Base-by-base conservation (phyloP, 2,113 vertebrate species). In the Felis chaus region DNA sequence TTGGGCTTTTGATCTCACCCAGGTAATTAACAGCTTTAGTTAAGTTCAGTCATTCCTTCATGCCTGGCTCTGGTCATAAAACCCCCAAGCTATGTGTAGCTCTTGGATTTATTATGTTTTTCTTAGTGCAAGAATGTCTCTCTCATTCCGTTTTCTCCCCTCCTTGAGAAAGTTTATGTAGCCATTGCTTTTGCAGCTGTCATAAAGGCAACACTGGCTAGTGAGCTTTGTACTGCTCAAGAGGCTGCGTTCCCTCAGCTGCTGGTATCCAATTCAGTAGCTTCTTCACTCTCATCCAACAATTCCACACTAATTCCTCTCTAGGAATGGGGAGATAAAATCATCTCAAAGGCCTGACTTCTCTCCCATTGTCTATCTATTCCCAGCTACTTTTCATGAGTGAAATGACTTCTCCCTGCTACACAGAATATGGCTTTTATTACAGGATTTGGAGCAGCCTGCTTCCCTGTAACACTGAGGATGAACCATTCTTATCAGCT, bases 1-100 rank as follows among this genome's bases (percentile, higher is more conserved):
- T 98, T 98, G 98, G 97, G 98, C 98, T 99, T 99, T 99, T 99
- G 99, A 99, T 99, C 99, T 98, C 98, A 98, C 98, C 98, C 99
- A 99, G 99, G 99, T 99, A 99, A 99, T 99, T 99, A 99, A 99
- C 98, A 97, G 98, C 99, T 99, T 99, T 98, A 98, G 99, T 98
- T 99, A 98, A 98, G 98, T 98, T 99, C 98, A 99, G 98, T 98
- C 98, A 99, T 99, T 99, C 98, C 98, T 98, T 99, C 98, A 98
- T 98, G 98, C 98, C 97, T 98, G 97, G 97, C 98, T 97, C 0
- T 98, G 98, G 98, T 98, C 98, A 99, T 98, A 99, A 99, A 99
- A 95, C 97, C 98, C 98, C 91, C 96, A 97, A 98, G 98, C 98
- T 98, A 89, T 90, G 97, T 95, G 98, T 88, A 98, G 98, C 98